These are phyloP conservation scores for Drosophila lowei DNA, from an alignment of 1,140 invertebrate genomes.

Conservation along the genomic window DNA sequence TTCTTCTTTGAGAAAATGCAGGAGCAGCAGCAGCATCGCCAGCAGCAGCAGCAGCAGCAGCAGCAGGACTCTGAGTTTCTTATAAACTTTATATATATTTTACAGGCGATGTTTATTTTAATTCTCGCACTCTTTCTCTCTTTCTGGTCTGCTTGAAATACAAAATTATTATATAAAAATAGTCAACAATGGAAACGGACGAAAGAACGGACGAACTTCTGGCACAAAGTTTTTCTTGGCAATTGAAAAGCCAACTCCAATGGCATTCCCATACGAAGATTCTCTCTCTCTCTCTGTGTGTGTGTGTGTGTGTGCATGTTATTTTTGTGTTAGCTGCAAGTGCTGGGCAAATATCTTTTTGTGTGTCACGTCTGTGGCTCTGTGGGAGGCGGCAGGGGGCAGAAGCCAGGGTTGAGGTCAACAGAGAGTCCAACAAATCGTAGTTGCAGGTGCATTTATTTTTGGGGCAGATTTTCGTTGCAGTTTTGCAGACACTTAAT, in stretches of 20 bases:
- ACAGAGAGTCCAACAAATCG: slow-evolving; percentile 21
- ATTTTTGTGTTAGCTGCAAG: slow-evolving; percentile 59
- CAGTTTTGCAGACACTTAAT: slow-evolving; percentile 1
- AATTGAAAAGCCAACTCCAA: slow-evolving; percentile 68
- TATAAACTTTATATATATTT: slow-evolving; percentile 61
- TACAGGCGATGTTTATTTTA: slow-evolving; percentile 72
- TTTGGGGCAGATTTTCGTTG: neutral
- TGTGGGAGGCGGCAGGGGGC: neutral
- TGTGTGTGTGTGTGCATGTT: slow-evolving; percentile 26
- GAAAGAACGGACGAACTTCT: slow-evolving; percentile 41
- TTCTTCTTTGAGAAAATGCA: slow-evolving; percentile 33
- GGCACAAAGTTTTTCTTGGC: slow-evolving; percentile 70
- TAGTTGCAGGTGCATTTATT: slow-evolving; percentile 35
- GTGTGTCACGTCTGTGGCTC: slow-evolving; percentile 23
- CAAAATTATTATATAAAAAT: slow-evolving; percentile 57
- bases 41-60: slow-evolving; percentile 18
- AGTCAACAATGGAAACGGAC: slow-evolving; percentile 45
- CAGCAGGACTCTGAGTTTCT: slow-evolving; percentile 26
- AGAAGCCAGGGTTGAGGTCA: slow-evolving; percentile 44
- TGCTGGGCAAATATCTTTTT: slow-evolving; percentile 63
- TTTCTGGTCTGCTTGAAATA: slow-evolving; percentile 19
- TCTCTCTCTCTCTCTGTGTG: neutral
- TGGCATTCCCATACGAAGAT: slow-evolving; percentile 35
- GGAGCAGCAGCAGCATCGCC: slow-evolving; percentile 3
- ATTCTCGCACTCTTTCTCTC: slow-evolving; percentile 50